Conservation (phyloP, 2,797 vertebrate genomes). For the Decapterus maruadsi region DNA sequence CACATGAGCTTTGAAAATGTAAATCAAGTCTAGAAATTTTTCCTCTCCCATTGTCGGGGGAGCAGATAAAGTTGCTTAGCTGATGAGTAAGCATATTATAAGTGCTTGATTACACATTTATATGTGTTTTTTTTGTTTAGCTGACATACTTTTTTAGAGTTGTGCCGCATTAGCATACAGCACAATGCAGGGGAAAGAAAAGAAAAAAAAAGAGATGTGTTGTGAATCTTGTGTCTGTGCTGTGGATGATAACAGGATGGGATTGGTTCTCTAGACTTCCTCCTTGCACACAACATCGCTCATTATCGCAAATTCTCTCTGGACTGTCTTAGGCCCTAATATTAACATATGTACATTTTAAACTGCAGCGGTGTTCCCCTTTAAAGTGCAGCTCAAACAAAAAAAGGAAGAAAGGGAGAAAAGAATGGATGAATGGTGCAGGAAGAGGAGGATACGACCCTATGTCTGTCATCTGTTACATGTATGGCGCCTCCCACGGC, state of each 20-base stretch:
- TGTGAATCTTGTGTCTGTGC: background rate
- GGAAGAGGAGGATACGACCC: too few relatives aligned
- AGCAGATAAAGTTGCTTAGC: conserved; percentile 22
- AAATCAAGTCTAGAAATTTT: background rate
- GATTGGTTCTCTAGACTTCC: conserved; percentile 8
- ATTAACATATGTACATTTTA: conserved; percentile 19
- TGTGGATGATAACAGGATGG: conserved; percentile 5
- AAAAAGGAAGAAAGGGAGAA: background rate
- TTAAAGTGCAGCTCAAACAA: conserved; percentile 35
- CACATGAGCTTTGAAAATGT: conserved; percentile 6
- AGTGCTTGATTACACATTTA: conserved; percentile 13
- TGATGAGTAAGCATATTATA: conserved; percentile 6
- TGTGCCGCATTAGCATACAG: background rate
- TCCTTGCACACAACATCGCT: background rate
- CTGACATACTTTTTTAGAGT: conserved; percentile 4
- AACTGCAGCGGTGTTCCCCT: conserved; percentile 27
- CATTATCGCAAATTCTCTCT: conserved; percentile 4
- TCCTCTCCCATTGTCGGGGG: background rate
- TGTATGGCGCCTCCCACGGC: background rate
- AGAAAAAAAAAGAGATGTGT: background rate
- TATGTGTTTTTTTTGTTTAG: conserved; percentile 14
- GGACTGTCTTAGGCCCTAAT: background rate
- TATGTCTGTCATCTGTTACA: background rate
- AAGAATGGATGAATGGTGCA: background rate
- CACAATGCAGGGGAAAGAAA: background rate